These are phyloP conservation scores for Conistra vaccinii DNA, from an alignment of 2,888 invertebrate genomes.

Conservation along the genomic window DNA sequence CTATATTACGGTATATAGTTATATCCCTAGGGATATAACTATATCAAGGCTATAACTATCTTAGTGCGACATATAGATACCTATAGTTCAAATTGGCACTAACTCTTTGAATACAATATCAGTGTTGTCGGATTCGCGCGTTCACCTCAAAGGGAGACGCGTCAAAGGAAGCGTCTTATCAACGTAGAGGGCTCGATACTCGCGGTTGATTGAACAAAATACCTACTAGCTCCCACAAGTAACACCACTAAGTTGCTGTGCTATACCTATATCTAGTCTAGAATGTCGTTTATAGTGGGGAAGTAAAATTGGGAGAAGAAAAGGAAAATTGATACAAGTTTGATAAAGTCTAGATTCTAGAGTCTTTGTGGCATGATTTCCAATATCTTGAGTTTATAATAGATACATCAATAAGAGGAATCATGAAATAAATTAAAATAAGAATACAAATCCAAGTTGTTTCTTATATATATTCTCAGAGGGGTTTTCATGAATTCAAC, in stretches of 20 bases:
- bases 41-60: too few relatives aligned
- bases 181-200: conserved; percentile 60
- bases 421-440: background rate
- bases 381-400: background rate
- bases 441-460: background rate
- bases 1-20: too few relatives aligned
- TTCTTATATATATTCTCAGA: background rate
- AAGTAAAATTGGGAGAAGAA: too few relatives aligned
- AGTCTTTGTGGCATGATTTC: background rate
- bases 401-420: background rate
- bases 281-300: background rate
- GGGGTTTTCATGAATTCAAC: background rate
- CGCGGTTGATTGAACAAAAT: conserved; percentile 61
- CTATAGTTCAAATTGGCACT: background rate
- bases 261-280: background rate
- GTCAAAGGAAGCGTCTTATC: conserved; percentile 68
- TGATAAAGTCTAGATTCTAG: background rate
- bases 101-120: conserved; percentile 52
- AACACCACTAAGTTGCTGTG: conserved; percentile 4
- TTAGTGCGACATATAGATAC: too few relatives aligned
- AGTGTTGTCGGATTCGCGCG: conserved; percentile 46
- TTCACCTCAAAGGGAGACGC: conserved; percentile 56
- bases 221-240: conserved; percentile 20
- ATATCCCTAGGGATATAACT: too few relatives aligned
- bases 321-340: background rate